These are phyloP conservation scores for Blomia tropicalis DNA, from an alignment of 2,888 invertebrate species.

Conservation along the genomic window DNA sequence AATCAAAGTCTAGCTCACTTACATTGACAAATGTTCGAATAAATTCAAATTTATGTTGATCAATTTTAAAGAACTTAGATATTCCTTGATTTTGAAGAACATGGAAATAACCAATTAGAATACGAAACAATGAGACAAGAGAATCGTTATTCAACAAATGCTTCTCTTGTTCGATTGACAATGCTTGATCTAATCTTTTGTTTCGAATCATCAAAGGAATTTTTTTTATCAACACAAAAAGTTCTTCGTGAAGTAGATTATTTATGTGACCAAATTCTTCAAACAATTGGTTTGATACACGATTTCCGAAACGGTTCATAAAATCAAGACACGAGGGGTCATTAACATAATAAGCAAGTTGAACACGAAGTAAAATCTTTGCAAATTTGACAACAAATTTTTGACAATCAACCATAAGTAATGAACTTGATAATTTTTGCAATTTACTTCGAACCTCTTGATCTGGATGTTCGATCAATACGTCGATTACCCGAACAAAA, in stretches of 20 bases:
- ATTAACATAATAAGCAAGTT: neutral
- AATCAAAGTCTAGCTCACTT: neutral
- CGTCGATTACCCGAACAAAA: neutral
- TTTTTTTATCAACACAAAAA: neutral
- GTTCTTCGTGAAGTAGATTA: neutral
- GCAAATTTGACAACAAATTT: neutral
- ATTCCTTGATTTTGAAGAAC: neutral
- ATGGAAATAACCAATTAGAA: neutral
- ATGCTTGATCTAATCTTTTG: neutral
- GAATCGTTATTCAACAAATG: neutral
- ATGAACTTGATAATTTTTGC: neutral
- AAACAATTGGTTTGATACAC: neutral
- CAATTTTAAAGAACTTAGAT: neutral
- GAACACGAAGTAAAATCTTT: neutral
- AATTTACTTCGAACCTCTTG: neutral
- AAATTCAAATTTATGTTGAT: neutral
- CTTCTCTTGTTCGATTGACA: neutral
- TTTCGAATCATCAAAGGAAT: neutral
- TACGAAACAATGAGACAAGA: neutral
- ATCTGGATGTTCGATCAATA: conserved; percentile 9
- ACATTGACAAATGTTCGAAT: conserved; percentile 4
- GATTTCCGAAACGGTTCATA: neutral
- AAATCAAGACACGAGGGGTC: neutral
- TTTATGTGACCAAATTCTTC: neutral
- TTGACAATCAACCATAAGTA: neutral